Percentiles rank a stretch among this genome's conserved stretches.
Evolutionary conservation across 2,888 invertebrate species (phyloP).

Genomic region (Agrilus cyanescens): DNA sequence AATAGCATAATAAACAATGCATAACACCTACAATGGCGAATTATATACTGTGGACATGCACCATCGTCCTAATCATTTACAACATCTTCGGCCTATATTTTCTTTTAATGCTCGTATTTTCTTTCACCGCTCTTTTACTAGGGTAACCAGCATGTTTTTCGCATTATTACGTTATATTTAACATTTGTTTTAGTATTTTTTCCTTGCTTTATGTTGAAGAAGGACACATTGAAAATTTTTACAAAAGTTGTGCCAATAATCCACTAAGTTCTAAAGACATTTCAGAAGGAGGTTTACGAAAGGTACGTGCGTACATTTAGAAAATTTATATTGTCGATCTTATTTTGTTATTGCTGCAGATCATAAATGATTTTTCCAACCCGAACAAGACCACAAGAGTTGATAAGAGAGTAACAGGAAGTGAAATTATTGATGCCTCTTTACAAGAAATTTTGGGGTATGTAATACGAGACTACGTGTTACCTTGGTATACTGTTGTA

Average conservation of each 20-base stretch:
- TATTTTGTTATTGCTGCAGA: slow-evolving; percentile 13
- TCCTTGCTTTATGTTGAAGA: slow-evolving; percentile 33
- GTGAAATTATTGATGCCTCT: slow-evolving; percentile 75
- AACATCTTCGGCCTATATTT: too few species aligned
- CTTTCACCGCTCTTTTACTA: too few species aligned
- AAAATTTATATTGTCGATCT: slow-evolving; percentile 1
- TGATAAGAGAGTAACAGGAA: slow-evolving; percentile 64
- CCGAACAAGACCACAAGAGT: slow-evolving; percentile 32
- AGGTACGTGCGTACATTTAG: slow-evolving; percentile 13
- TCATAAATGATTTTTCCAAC: slow-evolving; percentile 26
- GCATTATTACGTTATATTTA: too few species aligned
- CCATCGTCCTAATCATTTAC: too few species aligned
- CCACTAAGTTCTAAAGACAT: slow-evolving; percentile 28
- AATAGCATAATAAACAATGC: too few species aligned
- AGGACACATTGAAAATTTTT: slow-evolving; percentile 31
- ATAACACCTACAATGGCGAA: too few species aligned
- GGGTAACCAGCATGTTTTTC: too few species aligned
- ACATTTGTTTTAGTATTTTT: slow-evolving; percentile 24
- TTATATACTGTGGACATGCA: too few species aligned
- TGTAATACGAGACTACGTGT: slow-evolving; percentile 70
- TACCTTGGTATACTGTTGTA: slow-evolving; percentile 57
- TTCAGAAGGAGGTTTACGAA: slow-evolving; percentile 33
- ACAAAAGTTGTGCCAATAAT: slow-evolving; percentile 29
- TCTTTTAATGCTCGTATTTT: too few species aligned
- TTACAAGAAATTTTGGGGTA: slow-evolving; percentile 74